Evolutionary conservation across 23 tunicate species (phyloP).

Genomic region (Pegea sp.): DNA sequence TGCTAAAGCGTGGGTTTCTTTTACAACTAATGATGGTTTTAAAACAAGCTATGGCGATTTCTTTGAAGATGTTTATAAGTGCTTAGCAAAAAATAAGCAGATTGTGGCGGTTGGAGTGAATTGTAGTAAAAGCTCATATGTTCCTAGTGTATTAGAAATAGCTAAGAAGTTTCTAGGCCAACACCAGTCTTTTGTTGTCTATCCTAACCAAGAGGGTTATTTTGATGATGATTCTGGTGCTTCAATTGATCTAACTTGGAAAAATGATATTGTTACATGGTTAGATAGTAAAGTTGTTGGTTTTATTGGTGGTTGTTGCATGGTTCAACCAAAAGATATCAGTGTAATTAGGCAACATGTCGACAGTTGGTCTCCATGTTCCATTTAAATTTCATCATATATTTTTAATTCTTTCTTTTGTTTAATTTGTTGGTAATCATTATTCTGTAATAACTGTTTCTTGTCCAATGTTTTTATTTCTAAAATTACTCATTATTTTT

Average conservation of each 20-base stretch:
- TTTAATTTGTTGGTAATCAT: no score
- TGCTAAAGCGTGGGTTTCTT: slow-evolving; percentile 76
- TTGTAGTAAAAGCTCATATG: slow-evolving; percentile 18
- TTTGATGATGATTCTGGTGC: background rate
- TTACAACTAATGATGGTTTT: slow-evolving; percentile 43
- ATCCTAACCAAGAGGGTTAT: slow-evolving; percentile 25
- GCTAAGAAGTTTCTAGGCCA: slow-evolving; percentile 9
- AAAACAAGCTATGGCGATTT: slow-evolving; percentile 56
- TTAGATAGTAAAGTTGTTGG: slow-evolving; percentile 9
- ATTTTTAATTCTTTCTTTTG: no score
- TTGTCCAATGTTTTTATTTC: no score
- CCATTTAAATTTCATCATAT: no score
- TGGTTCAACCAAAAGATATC: slow-evolving; percentile 21
- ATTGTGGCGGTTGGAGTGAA: slow-evolving; percentile 65
- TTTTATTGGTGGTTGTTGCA: slow-evolving; percentile 78
- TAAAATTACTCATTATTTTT: no score
- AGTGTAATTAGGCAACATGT: no score
- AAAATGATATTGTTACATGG: slow-evolving; percentile 4
- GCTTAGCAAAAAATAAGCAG: slow-evolving; percentile 19
- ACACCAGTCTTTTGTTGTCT: slow-evolving; percentile 31
- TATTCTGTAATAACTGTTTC: no score
- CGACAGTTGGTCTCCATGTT: no score
- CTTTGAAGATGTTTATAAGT: slow-evolving; percentile 13
- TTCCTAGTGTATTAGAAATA: slow-evolving; percentile 3
- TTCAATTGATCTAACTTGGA: background rate